These are phyloP conservation scores for Hypocryptadius cinnamomeus DNA, from an alignment of 2,113 vertebrate species.

Conservation along the genomic window DNA sequence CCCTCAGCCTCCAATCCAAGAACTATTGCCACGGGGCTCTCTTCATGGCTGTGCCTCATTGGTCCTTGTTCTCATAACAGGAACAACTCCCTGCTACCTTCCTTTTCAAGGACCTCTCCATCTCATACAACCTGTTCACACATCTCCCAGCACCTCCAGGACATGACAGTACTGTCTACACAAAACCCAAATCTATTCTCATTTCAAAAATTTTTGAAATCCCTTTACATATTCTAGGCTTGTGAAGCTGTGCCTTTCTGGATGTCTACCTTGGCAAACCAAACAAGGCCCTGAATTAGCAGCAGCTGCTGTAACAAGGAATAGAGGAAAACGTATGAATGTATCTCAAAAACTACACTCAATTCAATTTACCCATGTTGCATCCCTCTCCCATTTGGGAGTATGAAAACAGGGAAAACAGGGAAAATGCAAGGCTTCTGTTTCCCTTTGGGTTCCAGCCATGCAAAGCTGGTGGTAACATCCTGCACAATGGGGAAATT, in stretches of 20 bases:
- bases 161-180: not conserved
- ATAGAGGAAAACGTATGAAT: not conserved
- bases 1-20: rapidly evolving
- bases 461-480: not conserved
- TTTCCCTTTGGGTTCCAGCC: not conserved
- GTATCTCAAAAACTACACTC: not conserved
- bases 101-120: not conserved
- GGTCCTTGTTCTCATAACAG: not conserved
- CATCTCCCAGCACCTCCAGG: not conserved
- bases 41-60: not conserved
- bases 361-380: not conserved
- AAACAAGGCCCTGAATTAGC: not conserved
- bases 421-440: not conserved
- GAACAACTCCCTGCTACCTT: not conserved
- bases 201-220: not conserved
- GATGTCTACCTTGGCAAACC: not conserved
- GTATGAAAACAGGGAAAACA: not conserved
- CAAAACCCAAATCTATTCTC: not conserved
- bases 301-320: not conserved
- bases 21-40: not conserved
- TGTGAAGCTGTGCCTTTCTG: not conserved
- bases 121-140: not conserved
- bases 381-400: not conserved
- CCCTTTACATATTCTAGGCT: not conserved
- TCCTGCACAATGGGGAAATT: not conserved